Evolutionary conservation across 2,888 invertebrate species (phyloP).

Genomic region (Pyrgus malvae): DNA sequence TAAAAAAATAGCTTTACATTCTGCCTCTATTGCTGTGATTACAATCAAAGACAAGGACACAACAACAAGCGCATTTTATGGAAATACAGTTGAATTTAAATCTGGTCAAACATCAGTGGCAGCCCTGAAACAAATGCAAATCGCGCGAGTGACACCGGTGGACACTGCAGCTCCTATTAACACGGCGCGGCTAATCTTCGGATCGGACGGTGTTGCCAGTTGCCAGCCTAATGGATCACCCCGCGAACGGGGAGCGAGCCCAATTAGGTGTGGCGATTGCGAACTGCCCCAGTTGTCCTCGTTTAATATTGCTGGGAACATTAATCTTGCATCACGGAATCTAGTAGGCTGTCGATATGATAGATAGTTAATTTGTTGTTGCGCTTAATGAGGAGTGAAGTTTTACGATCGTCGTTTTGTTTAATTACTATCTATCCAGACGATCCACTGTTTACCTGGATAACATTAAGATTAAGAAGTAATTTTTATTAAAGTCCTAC

Average conservation of each 20-base stretch:
- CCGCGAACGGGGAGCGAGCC: conserved; percentile 53
- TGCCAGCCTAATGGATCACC: conserved; percentile 59
- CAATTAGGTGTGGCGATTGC: conserved; percentile 51
- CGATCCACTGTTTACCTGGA: too few relatives aligned
- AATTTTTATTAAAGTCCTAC: too few relatives aligned
- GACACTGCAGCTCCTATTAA: conserved; percentile 47
- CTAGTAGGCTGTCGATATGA: conserved; percentile 11
- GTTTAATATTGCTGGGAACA: conserved; percentile 14
- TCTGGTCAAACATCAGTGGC: too few relatives aligned
- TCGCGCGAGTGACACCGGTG: conserved; percentile 46
- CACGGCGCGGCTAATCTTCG: conserved; percentile 51
- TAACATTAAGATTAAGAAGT: too few relatives aligned
- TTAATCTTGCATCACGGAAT: conserved; percentile 16
- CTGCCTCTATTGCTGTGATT: too few relatives aligned
- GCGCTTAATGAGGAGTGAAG: background rate
- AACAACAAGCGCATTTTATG: background rate
- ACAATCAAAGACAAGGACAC: too few relatives aligned
- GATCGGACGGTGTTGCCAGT: conserved; percentile 50
- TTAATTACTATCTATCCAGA: too few relatives aligned
- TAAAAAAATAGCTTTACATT: too few relatives aligned
- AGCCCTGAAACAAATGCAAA: conserved; percentile 49
- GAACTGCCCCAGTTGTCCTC: conserved; percentile 23
- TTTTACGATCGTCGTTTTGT: background rate
- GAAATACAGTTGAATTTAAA: too few relatives aligned
- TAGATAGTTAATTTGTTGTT: conserved; percentile 3